A percentile compares a stretch with the other conserved stretches of the same genome.
These are phyloP conservation scores for Mirza zaza DNA, from an alignment of 2,113 vertebrate species.

Conservation along the genomic window DNA sequence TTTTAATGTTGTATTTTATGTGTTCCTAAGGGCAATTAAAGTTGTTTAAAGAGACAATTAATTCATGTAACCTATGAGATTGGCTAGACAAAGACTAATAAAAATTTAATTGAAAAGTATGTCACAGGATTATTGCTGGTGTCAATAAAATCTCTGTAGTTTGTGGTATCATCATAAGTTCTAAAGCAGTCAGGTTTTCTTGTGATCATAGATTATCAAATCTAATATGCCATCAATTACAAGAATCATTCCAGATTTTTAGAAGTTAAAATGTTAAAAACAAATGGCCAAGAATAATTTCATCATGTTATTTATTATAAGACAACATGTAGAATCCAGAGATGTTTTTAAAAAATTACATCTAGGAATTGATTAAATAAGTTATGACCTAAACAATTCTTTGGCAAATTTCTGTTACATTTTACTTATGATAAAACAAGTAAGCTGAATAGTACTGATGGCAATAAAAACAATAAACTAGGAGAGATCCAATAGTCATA, in stretches of 20 bases:
- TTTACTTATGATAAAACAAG: slow-evolving; percentile 26
- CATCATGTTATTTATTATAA: background rate
- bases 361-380: background rate
- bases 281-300: background rate
- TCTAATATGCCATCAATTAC: background rate
- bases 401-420: background rate
- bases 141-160: slow-evolving; percentile 28
- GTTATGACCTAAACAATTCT: background rate
- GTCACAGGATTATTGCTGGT: slow-evolving; percentile 13
- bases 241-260: slow-evolving; percentile 2
- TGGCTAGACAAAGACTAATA: slow-evolving; percentile 34
- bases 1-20: background rate
- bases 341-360: background rate
- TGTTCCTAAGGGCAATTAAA: background rate
- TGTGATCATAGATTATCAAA: background rate
- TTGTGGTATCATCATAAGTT: background rate
- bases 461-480: background rate
- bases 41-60: slow-evolving; percentile 55
- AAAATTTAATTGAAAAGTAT: slow-evolving; percentile 33
- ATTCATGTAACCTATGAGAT: slow-evolving; percentile 42
- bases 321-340: background rate
- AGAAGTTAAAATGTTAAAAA: background rate
- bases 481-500: background rate
- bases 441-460: background rate
- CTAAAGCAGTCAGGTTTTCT: background rate